Evolutionary conservation across 2,888 invertebrate species (phyloP).

Genomic region (Cephus sareptanus): DNA sequence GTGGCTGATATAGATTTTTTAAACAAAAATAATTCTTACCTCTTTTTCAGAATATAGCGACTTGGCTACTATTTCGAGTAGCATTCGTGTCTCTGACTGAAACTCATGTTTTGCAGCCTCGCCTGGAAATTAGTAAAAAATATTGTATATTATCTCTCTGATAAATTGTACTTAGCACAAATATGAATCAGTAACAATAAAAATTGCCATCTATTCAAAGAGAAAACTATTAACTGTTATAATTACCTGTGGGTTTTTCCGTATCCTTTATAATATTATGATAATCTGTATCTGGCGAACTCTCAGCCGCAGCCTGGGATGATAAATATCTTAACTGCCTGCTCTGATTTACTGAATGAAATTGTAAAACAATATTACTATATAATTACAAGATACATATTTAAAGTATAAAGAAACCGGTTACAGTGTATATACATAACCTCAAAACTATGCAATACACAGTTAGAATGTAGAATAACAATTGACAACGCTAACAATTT

Average conservation of each 20-base stretch:
- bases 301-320: constrained; percentile 57
- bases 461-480: not conserved
- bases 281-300: constrained; percentile 64
- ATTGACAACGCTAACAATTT: constrained; percentile 11
- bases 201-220: not conserved
- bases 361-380: not conserved
- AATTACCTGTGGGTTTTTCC: constrained; percentile 71
- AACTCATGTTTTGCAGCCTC: constrained; percentile 84
- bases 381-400: too few species aligned
- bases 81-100: constrained; percentile 95
- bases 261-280: constrained; percentile 73
- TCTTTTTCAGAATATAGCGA: constrained; percentile 98
- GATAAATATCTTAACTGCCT: constrained; percentile 42
- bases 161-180: too few species aligned
- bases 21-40: constrained; percentile 65
- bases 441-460: constrained; percentile 16
- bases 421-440: constrained; percentile 20
- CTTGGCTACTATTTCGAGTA: constrained; percentile 96
- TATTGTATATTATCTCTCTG: not conserved
- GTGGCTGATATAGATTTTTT: too few species aligned
- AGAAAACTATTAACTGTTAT: not conserved
- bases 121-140: constrained; percentile 59
- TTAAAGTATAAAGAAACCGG: not conserved
- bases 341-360: constrained; percentile 26
- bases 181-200: not conserved